These are phyloP conservation scores for Mesitornis unicolor DNA, from an alignment of 2,113 vertebrate species.

Conservation along the genomic window DNA sequence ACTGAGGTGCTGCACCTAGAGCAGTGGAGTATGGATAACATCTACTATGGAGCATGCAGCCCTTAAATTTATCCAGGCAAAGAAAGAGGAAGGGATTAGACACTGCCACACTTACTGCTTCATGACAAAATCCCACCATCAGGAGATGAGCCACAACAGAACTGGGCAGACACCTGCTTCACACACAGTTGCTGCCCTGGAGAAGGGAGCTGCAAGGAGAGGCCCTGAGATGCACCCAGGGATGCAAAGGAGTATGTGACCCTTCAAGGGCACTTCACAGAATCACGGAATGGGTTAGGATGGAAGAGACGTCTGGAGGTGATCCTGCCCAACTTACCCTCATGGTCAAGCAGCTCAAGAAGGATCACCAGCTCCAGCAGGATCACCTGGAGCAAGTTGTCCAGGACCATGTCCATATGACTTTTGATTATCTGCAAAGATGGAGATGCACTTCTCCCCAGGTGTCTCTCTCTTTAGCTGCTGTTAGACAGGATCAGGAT, in stretches of 20 bases:
- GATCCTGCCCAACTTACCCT: background rate
- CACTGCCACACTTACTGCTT: background rate
- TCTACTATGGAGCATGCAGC: background rate
- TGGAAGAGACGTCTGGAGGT: background rate
- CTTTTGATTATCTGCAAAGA: background rate
- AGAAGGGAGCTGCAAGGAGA: background rate
- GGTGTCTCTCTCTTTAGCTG: background rate
- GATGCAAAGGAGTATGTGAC: background rate
- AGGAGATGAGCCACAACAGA: background rate
- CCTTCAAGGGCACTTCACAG: background rate
- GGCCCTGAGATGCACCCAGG: background rate
- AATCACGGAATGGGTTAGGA: background rate
- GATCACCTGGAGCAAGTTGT: background rate
- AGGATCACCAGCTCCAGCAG: background rate
- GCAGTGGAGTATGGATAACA: background rate
- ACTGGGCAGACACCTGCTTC: background rate
- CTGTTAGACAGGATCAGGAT: background rate
- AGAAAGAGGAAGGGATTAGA: background rate
- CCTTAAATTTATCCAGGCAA: background rate
- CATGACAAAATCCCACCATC: background rate
- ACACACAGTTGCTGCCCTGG: background rate
- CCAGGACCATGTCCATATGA: background rate
- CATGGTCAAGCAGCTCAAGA: too few relatives aligned
- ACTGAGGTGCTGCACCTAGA: background rate
- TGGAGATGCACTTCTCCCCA: background rate